Base-by-base conservation (phyloP, 2,113 vertebrate species). In the Halichoeres trimaculatus region DNA sequence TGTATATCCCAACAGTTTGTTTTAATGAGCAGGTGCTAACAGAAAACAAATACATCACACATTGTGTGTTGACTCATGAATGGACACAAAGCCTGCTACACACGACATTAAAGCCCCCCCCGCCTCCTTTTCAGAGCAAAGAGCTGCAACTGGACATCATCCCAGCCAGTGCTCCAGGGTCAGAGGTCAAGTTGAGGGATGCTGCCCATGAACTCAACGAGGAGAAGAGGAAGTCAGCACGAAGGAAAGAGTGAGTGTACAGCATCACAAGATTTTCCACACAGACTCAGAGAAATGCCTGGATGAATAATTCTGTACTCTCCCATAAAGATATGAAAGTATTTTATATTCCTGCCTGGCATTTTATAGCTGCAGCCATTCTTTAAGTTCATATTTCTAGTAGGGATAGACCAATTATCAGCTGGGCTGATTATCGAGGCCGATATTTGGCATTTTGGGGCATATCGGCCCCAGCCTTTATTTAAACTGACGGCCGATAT, bases 141-240 rank as follows among this genome's bases (percentile, higher is more conserved):
- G 98, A 96, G 71, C 93, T 99, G 58, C 98, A 99, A 88, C 90
- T 99, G 82, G 98, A 99, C 88, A 99, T 99, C 83, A 98, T 99
- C 87, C 98, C 98, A 20, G 96, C 97, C 86, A 98, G 95, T 61
- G 94, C 96, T 69, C 97, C 97, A 0, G 98, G 97, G 89, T 99
- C 95, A 92, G 98, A 99, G 94, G 96, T 99, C 92, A 99, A 99
- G 77, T 93, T 99, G 61, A 95, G 98, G 0, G 98, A 99, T 66
- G 98, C 97, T 20, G 96, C 96, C 73, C 97, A 98, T 74, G 98
- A 99, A 52, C 97, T 99, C 74, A 99, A 99, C 0, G 98, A 99
- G 85, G 98, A 99, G 85, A 99, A 97, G 76, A 94, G 98, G 65
- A 99, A 99, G 75, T 99, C 98, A 16, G 98, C 98, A 13, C 95